phyloP scores from a whole-genome alignment of 2,888 invertebrate species.

The Gymnoscelis rufifasciata region DNA sequence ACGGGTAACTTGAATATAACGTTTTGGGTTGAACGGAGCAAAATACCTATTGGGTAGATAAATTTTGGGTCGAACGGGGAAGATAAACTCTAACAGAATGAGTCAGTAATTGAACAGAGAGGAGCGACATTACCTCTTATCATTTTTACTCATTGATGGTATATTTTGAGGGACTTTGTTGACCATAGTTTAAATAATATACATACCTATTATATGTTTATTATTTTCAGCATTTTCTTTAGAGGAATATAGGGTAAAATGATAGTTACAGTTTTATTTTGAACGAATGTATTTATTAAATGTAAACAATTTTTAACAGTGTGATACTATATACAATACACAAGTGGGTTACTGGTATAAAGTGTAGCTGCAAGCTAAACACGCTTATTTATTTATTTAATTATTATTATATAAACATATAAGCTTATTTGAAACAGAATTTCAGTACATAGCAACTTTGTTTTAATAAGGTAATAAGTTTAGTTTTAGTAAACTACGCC shows the following conservation, averaged over 20 bases:
- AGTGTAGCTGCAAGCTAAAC: constrained; percentile 36
- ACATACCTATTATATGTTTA: no score
- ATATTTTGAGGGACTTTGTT: no score
- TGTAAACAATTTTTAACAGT: constrained; percentile 37
- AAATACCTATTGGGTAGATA: no score
- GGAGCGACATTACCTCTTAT: constrained; percentile 16
- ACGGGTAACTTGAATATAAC: no score
- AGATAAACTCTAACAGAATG: no score
- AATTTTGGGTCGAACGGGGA: no score
- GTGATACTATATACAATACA: constrained; percentile 56
- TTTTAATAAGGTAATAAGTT: constrained; percentile 44
- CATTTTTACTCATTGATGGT: no score
- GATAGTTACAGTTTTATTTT: constrained; percentile 11
- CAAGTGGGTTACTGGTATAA: constrained; percentile 31
- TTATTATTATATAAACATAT: no score
- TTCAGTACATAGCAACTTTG: constrained; percentile 57
- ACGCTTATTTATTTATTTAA: no score
- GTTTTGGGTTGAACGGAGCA: no score
- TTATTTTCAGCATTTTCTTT: no score
- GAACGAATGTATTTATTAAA: constrained; percentile 22
- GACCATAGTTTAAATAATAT: no score
- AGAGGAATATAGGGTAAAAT: neutral
- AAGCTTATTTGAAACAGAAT: constrained; percentile 35
- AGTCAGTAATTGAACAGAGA: constrained; percentile 26
- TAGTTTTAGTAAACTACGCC: constrained; percentile 38